Evolutionary conservation across 2,888 invertebrate genomes (phyloP).

Genomic region (Tipula unca): DNA sequence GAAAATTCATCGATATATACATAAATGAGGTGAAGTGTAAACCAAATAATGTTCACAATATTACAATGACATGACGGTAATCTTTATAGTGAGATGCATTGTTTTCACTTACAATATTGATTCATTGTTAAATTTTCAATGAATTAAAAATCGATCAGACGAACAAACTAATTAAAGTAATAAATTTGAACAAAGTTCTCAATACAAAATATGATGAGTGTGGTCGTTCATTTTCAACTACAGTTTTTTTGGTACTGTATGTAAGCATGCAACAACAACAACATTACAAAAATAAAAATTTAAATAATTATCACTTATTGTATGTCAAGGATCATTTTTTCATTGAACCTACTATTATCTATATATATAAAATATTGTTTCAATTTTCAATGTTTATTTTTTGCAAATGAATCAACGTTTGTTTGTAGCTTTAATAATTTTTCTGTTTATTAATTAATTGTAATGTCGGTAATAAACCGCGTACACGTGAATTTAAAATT

Average conservation of each 20-base stretch:
- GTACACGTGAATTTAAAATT: no score
- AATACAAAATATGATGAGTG: not conserved
- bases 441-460: no score
- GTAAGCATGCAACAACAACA: not conserved
- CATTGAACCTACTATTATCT: conserved; percentile 14
- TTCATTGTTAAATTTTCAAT: not conserved
- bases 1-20: not conserved
- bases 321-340: not conserved
- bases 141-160: not conserved
- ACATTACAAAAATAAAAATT: not conserved
- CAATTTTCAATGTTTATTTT: not conserved
- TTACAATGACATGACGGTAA: not conserved
- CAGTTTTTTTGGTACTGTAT: not conserved
- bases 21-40: not conserved
- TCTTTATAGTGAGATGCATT: no score
- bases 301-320: not conserved
- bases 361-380: not conserved
- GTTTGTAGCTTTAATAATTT: no score
- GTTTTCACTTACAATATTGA: not conserved
- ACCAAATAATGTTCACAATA: not conserved
- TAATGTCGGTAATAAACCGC: no score
- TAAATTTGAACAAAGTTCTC: not conserved
- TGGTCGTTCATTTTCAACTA: not conserved
- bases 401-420: no score
- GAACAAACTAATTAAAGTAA: not conserved